Conservation (phyloP, 2,113 vertebrate species). For the Neomonachus schauinslandi region DNA sequence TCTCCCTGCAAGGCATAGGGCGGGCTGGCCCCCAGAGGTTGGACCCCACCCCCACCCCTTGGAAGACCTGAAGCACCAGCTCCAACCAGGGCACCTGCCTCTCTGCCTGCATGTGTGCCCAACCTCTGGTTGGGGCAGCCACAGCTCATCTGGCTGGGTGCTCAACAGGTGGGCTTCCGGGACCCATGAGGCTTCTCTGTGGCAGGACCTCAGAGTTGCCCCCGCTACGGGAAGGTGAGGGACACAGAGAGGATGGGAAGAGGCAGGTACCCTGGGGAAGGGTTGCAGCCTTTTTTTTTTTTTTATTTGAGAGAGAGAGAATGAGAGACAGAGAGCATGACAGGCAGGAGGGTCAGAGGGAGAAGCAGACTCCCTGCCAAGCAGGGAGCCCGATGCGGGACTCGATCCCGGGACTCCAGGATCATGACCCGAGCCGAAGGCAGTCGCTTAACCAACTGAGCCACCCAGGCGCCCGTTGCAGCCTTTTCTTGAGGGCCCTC, state of each 20-base stretch:
- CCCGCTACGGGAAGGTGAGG: too few species aligned
- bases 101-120: background rate
- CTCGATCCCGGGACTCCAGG: too few species aligned
- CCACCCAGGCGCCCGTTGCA: background rate
- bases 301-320: too few species aligned
- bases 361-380: too few species aligned
- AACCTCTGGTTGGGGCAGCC: background rate
- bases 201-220: background rate
- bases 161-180: background rate
- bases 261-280: background rate
- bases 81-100: background rate
- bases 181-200: background rate
- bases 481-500: background rate
- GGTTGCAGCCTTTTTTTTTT: background rate
- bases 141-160: background rate
- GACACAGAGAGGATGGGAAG: too few species aligned
- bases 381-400: too few species aligned
- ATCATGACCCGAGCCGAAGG: too few species aligned
- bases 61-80: background rate
- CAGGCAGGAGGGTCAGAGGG: too few species aligned
- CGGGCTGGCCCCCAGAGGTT: background rate
- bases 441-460: too few species aligned
- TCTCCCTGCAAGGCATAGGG: slow-evolving; percentile 89
- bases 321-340: too few species aligned
- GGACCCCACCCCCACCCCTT: accelerated